Evolutionary conservation across 2,888 invertebrate genomes (phyloP).

Genomic region (Lamellibrachia satsuma): DNA sequence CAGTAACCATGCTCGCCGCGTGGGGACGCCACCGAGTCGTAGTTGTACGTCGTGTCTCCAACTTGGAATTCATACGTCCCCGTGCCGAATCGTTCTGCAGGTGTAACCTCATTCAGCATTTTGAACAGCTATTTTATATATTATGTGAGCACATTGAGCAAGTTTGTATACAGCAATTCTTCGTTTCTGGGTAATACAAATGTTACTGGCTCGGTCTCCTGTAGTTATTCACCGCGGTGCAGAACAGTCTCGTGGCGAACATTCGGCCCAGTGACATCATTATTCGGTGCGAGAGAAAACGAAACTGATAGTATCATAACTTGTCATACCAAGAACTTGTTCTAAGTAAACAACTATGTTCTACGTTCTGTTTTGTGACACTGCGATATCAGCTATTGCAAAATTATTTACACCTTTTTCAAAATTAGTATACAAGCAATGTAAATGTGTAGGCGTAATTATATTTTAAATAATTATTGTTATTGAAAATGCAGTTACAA

Average conservation of each 20-base stretch:
- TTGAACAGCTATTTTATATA: neutral
- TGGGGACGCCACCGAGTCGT: neutral
- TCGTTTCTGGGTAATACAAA: no score
- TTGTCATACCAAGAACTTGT: neutral
- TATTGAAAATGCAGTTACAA: no score
- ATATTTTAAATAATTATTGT: no score
- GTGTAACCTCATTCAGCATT: neutral
- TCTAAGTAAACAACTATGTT: neutral
- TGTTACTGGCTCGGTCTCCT: no score
- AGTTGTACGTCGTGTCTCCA: neutral
- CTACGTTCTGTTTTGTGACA: neutral
- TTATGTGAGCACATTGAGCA: neutral
- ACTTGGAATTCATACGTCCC: neutral
- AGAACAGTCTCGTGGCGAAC: neutral
- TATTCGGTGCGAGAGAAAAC: neutral
- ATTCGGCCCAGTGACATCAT: neutral
- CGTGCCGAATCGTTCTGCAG: neutral
- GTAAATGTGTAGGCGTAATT: no score
- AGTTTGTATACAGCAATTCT: no score
- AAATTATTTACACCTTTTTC: no score
- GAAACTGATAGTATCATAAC: neutral
- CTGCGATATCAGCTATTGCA: no score
- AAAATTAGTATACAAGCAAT: no score
- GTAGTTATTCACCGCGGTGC: no score
- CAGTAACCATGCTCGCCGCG: neutral